Base-by-base conservation (phyloP, 2,888 invertebrate species). In the Apodemia duryi region DNA sequence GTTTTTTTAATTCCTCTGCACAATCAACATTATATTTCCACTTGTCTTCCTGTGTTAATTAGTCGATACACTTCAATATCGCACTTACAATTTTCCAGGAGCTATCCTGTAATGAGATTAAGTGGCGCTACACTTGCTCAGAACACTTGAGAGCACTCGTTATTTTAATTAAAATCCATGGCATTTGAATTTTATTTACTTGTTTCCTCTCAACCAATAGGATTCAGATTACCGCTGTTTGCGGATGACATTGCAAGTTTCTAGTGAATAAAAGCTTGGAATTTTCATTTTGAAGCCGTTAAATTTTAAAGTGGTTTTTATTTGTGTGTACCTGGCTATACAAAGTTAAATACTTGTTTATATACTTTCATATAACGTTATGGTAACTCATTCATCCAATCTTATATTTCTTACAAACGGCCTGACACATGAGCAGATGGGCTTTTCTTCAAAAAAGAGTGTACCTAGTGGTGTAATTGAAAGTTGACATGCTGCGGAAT, bases 101-200 rank as follows among this genome's bases (percentile, higher is more conserved):
- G 4, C 11, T 4, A 52, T 52, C 52, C 29, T 29, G 29, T 54
- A 28, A 10, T 29, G 29, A 11, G 29, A 54, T 54, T 11, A 54
- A 54, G 29, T 54, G 5, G 54, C 28, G 28, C 11, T 43, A 43
- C 52, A 52, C 54, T 54, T 28, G 11, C 54, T 54, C 29, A 29
- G 54, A 54, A 10, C 54, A 28, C 28, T 54, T 29, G 28, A 54
- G 54, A 29, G 54, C 54, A 54, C 54, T 54, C 29, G 21, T 11
- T 29, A 10, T 54, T 54, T 54, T 54, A 54, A 54, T 54, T 54
- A 54, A 52, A 28, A 54, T 54, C 5, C 29, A 29, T 54, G 54
- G 29, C 54, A 29, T 54, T 51, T 51, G 51, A 51, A 51, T 51
- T 54, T 54, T 54, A 54, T 54, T 54, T 29, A 29, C 52, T 51